Evolutionary conservation across 2,888 invertebrate species (phyloP).

Genomic region (Keiferia lycopersicella): DNA sequence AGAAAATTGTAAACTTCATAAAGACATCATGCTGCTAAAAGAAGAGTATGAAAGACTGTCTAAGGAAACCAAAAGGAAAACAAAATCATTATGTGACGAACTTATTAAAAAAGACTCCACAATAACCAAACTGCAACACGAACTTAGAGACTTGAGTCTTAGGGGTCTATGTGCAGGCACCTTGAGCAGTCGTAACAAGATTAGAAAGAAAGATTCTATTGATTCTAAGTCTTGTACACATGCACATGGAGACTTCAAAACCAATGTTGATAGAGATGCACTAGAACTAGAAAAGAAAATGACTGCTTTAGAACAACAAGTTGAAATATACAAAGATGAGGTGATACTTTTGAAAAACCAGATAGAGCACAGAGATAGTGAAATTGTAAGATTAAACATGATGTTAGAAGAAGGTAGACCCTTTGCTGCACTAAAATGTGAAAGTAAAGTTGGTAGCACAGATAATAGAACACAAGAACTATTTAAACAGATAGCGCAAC

Average conservation of each 20-base stretch:
- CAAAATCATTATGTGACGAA: conserved; percentile 83
- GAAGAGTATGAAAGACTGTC: conserved; percentile 83
- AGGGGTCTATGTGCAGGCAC: conserved; percentile 74
- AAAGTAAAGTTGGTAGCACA: conserved; percentile 81
- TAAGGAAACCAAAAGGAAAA: conserved; percentile 83
- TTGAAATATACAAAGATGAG: conserved; percentile 64
- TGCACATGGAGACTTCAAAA: conserved; percentile 53
- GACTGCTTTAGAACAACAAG: conserved; percentile 67
- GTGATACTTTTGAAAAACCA: conserved; percentile 63
- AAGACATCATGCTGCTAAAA: conserved; percentile 83
- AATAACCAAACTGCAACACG: conserved; percentile 70
- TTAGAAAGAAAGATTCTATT: conserved; percentile 58
- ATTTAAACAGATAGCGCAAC: conserved; percentile 80
- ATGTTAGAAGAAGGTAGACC: conserved; percentile 88
- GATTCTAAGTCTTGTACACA: conserved; percentile 57
- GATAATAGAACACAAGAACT: conserved; percentile 80
- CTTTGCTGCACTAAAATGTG: conserved; percentile 81
- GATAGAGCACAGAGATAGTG: conserved; percentile 83
- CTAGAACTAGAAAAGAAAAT: conserved; percentile 70
- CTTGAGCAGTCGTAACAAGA: conserved; percentile 68
- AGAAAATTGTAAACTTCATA: conserved; percentile 88
- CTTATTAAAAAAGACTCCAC: conserved; percentile 76
- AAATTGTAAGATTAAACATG: conserved; percentile 85
- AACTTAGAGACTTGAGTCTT: conserved; percentile 67
- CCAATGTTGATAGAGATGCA: conserved; percentile 67